These are phyloP conservation scores for Mungos mungo DNA, from an alignment of 2,113 vertebrate genomes.

Conservation along the genomic window DNA sequence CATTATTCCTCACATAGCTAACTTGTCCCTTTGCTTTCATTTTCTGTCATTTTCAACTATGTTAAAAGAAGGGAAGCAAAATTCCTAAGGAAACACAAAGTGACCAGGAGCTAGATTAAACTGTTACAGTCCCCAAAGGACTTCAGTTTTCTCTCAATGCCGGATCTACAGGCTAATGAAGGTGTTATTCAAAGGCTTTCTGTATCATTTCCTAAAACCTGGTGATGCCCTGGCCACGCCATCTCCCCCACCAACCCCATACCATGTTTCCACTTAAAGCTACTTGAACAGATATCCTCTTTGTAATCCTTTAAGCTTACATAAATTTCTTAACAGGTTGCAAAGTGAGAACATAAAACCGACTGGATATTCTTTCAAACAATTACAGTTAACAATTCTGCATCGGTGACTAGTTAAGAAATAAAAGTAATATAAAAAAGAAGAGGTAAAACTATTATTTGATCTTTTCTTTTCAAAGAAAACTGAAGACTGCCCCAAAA, in stretches of 20 bases:
- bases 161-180: background rate
- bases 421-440: background rate
- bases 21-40: background rate
- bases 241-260: background rate
- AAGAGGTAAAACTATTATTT: conserved; percentile 22
- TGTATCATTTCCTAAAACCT: background rate
- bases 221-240: background rate
- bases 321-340: background rate
- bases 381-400: background rate
- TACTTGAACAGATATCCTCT: background rate
- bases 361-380: background rate
- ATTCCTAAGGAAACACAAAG: background rate
- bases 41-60: background rate
- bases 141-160: background rate
- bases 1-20: background rate
- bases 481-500: background rate
- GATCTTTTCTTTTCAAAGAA: conserved; percentile 12
- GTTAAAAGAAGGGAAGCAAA: background rate
- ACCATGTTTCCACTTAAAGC: background rate
- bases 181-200: background rate
- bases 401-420: background rate
- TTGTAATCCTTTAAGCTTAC: background rate
- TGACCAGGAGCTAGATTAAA: background rate
- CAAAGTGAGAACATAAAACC: background rate
- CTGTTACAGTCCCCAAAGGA: conserved; percentile 3